Conservation (phyloP, 2,888 invertebrate species). For the Heliconius sara region DNA sequence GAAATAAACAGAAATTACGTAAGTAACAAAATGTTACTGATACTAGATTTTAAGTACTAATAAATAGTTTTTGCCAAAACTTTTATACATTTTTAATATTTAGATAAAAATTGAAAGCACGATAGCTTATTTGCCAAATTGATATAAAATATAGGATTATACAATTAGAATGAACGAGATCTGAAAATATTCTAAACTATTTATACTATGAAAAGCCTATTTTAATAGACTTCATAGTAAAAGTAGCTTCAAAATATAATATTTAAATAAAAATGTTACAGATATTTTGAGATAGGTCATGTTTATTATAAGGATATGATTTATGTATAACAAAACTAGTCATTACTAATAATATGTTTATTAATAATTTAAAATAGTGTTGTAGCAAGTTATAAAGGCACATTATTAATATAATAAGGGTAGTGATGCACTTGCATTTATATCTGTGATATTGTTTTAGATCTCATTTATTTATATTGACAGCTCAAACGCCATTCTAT, state of each 20-base stretch:
- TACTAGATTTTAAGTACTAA: neutral
- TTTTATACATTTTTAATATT: constrained; percentile 28
- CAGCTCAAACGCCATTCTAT: constrained; percentile 3
- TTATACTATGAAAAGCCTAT: too few species aligned
- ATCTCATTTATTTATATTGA: constrained; percentile 52
- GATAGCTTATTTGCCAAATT: constrained; percentile 26
- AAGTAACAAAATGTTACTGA: neutral
- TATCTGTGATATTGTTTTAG: constrained; percentile 50
- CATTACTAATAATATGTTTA: constrained; percentile 4
- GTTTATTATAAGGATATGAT: neutral
- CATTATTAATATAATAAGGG: constrained; percentile 3
- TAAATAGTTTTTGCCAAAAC: neutral
- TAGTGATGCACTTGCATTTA: constrained; percentile 15
- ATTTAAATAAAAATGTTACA: too few species aligned
- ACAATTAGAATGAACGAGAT: neutral
- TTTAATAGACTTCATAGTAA: too few species aligned
- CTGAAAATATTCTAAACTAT: neutral
- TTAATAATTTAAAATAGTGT: neutral
- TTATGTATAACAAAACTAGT: neutral
- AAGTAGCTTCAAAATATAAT: too few species aligned
- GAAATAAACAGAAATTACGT: neutral
- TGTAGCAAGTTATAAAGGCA: constrained; percentile 11
- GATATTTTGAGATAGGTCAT: neutral
- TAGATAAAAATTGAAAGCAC: constrained; percentile 9
- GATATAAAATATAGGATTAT: constrained; percentile 2